These are phyloP conservation scores for Gorsachius goisagi DNA, from an alignment of 2,113 vertebrate species.

Conservation along the genomic window DNA sequence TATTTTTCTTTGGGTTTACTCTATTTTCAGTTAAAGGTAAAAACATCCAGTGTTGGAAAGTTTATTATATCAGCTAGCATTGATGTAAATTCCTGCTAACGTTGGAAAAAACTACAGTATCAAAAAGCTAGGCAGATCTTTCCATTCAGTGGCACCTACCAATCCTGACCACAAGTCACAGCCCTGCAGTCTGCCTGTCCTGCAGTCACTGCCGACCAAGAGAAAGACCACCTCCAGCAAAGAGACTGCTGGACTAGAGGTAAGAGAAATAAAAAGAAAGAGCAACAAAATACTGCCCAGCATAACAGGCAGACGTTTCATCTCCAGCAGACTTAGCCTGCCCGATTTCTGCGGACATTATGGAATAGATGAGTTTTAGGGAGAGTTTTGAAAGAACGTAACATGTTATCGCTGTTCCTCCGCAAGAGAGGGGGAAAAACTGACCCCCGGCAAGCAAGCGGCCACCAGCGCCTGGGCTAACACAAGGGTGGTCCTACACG, in stretches of 20 bases:
- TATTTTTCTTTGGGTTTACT: neutral
- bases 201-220: neutral
- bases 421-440: neutral
- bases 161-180: neutral
- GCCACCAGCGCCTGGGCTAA: neutral
- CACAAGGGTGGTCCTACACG: rapidly evolving
- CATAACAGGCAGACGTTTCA: neutral
- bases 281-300: neutral
- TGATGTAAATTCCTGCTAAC: neutral
- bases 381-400: neutral
- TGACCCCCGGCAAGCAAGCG: neutral
- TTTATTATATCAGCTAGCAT: neutral
- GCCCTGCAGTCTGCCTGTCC: neutral
- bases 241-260: neutral
- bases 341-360: neutral
- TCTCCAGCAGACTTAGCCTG: neutral
- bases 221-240: neutral
- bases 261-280: neutral
- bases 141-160: neutral
- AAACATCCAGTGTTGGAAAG: neutral
- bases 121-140: neutral
- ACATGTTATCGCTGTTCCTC: neutral
- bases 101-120: neutral
- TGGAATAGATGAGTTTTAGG: neutral
- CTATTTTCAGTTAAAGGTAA: neutral